A percentile compares a stretch with the other conserved stretches of the same genome.
Evolutionary conservation across 2,797 vertebrate genomes (phyloP).

Genomic region (Acipenser transmontanus): DNA sequence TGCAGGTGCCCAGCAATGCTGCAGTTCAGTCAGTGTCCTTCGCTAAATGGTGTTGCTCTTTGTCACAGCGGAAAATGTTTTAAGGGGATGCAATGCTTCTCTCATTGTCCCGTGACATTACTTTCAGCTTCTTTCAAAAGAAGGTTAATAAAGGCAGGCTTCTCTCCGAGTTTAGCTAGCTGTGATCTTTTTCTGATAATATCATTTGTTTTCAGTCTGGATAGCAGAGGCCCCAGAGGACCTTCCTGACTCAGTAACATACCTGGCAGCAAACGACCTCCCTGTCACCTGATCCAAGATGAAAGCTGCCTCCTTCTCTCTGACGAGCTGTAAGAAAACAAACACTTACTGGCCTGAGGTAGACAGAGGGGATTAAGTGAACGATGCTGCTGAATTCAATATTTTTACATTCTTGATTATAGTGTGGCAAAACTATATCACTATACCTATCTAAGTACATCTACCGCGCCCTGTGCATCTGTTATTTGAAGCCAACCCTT

Average conservation of each 20-base stretch:
- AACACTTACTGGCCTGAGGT: slow-evolving; percentile 29
- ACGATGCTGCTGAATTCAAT: slow-evolving; percentile 35
- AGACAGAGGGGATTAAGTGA: slow-evolving; percentile 31
- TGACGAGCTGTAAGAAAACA: slow-evolving; percentile 27
- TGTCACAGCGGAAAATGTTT: not conserved
- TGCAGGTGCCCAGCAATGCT: too few species aligned
- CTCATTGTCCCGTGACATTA: slow-evolving; percentile 32
- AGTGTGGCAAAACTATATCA: too few species aligned
- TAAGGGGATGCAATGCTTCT: not conserved
- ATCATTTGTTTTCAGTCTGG: slow-evolving; percentile 41
- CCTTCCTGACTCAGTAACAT: slow-evolving; percentile 28
- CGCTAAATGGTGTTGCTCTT: slow-evolving; percentile 1
- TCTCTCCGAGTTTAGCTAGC: slow-evolving; percentile 23
- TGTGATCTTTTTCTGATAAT: slow-evolving; percentile 38
- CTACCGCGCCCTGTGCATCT: too few species aligned
- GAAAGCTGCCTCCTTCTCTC: slow-evolving; percentile 43
- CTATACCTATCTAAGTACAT: too few species aligned
- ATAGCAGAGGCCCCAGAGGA: slow-evolving; percentile 30
- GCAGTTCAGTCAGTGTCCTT: not conserved
- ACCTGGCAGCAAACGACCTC: slow-evolving; percentile 32
- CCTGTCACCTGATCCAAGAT: slow-evolving; percentile 58
- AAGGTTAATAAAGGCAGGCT: slow-evolving; percentile 27
- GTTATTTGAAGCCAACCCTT: too few species aligned
- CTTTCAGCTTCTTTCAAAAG: slow-evolving; percentile 35
- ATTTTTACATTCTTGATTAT: slow-evolving; percentile 19